Base-by-base conservation (phyloP, 2,888 invertebrate genomes). In the Caenorhabditis macrosperma region DNA sequence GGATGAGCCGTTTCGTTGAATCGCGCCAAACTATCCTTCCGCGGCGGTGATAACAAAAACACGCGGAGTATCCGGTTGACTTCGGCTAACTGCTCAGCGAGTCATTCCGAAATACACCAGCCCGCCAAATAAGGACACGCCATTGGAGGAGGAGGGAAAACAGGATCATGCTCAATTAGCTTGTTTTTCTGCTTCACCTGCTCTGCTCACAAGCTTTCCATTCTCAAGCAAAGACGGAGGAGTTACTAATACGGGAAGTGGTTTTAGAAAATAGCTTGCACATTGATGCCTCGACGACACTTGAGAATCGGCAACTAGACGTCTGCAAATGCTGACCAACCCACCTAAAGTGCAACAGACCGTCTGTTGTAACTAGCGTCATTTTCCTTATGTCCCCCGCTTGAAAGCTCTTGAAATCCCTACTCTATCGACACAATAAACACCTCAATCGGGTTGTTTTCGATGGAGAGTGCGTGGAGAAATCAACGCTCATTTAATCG, bases 21-120 rank as follows among this genome's bases (percentile, higher is more conserved):
- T 63, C 26, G 41, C 50, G 55, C 30, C 33, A 55, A 33, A 30
- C 55, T 61, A 60, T 57, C 67, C 41, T 17, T 55, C 30, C 44
- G n/a, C n/a, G n/a, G n/a, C n/a, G 67, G 22, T 54, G 46, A 46
- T 44, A 33, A 48, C 60, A 71, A 71, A 54, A 71, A 71, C 69
- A 61, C 54, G n/a, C 5, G n/a, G 15, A 20, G 30, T 48, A 54
- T 71, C 61, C 71, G 71, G 60, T 54, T 52, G 69, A 52, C 38
- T 59, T 48, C 24, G 20, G 50, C 26, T 24, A 12, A 50, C 9
- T 22, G 50, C n/a, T n/a, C n/a, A n/a, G n/a, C n/a, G n/a, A n/a
- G n/a, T n/a, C n/a, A n/a, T n/a, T n/a, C n/a, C n/a, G n/a, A n/a
- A n/a, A n/a, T n/a, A n/a, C n/a, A n/a, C n/a, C n/a, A n/a, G n/a